A percentile compares a stretch with the other conserved stretches of the same genome.
Evolutionary conservation across 2,888 invertebrate species (phyloP).

Genomic region (Rhopalosiphum nymphaeae): DNA sequence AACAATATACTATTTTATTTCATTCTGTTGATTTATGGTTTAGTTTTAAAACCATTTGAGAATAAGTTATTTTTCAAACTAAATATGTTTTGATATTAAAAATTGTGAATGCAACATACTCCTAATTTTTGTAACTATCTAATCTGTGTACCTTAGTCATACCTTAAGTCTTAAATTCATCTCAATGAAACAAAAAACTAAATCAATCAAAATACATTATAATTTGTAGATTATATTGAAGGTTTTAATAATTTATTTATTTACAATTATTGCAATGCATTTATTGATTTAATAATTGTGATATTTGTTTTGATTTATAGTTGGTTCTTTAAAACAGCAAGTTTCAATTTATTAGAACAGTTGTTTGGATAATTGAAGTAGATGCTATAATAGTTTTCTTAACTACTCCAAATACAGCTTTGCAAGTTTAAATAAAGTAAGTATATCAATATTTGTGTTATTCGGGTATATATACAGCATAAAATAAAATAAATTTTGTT

Average conservation of each 20-base stretch:
- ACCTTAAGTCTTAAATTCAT: neutral
- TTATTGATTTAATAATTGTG: neutral
- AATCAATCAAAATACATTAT: neutral
- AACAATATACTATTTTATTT: too few relatives aligned
- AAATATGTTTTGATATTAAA: too few relatives aligned
- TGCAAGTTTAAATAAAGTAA: neutral
- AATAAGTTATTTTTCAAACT: too few relatives aligned
- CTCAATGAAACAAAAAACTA: neutral
- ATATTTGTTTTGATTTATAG: slow-evolving; percentile 4
- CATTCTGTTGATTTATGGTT: too few relatives aligned
- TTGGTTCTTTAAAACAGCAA: neutral
- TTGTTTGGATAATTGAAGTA: neutral
- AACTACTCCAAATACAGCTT: neutral
- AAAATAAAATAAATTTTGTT: too few relatives aligned
- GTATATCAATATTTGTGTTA: neutral
- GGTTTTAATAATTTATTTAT: neutral
- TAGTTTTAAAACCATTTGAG: too few relatives aligned
- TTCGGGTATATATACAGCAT: too few relatives aligned
- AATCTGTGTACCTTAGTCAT: too few relatives aligned
- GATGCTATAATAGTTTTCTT: neutral
- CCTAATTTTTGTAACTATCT: too few relatives aligned
- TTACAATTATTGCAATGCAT: neutral
- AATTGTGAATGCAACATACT: too few relatives aligned
- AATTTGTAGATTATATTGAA: neutral
- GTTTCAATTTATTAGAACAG: neutral